A percentile compares a stretch with the other conserved stretches of the same genome.
Conservation (phyloP, 2,113 vertebrate species). For the Crotalus horridus region DNA sequence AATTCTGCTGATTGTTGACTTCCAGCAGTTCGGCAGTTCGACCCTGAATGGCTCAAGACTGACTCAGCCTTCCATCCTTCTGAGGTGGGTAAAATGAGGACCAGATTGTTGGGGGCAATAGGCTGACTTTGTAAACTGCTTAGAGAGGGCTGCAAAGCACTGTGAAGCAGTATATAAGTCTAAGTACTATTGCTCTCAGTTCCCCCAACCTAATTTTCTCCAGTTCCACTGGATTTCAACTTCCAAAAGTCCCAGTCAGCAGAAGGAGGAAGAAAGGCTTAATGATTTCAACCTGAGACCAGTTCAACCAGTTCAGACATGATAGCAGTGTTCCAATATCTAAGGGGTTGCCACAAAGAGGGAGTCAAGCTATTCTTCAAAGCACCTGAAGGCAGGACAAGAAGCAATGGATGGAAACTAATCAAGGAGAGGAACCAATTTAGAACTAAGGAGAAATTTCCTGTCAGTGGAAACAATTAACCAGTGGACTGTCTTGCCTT, state of each 20-base stretch:
- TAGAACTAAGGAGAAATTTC: not conserved
- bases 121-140: not conserved
- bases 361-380: not conserved
- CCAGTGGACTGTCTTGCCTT: not conserved
- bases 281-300: not conserved
- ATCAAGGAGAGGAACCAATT: not conserved
- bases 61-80: not conserved
- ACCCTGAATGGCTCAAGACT: not conserved
- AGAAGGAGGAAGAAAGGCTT: not conserved
- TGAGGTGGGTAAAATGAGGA: not conserved
- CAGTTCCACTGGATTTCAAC: not conserved
- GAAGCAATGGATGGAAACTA: not conserved
- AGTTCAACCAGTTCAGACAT: not conserved
- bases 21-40: not conserved
- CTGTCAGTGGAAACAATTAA: not conserved
- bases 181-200: not conserved
- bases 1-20: no score
- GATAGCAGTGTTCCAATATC: not conserved
- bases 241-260: not conserved
- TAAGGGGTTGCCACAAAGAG: not conserved
- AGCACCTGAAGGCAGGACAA: not conserved
- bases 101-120: not conserved
- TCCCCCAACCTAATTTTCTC: no score
- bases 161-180: not conserved
- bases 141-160: not conserved